phyloP scores from a whole-genome alignment of 2,888 invertebrate species.

The Spilarctia lutea region DNA sequence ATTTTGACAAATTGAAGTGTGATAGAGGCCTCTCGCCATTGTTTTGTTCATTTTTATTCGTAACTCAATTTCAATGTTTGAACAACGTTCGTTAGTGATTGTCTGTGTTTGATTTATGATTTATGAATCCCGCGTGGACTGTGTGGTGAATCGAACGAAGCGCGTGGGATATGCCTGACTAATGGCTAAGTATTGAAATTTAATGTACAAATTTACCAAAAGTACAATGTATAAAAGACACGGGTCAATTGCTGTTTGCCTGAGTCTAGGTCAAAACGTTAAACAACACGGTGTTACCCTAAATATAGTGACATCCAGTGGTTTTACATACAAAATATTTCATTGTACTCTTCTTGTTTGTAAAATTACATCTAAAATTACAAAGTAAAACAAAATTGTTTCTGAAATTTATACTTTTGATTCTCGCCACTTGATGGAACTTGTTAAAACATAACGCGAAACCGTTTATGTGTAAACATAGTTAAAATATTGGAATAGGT shows the following conservation, averaged over 20 bases:
- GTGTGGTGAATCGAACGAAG: slow-evolving; percentile 67
- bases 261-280: slow-evolving; percentile 30
- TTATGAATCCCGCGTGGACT: slow-evolving; percentile 67
- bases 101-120: slow-evolving; percentile 79
- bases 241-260: slow-evolving; percentile 33
- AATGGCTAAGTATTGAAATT: slow-evolving; percentile 26
- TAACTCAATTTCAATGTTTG: slow-evolving; percentile 77
- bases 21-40: slow-evolving; percentile 68
- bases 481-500: no score
- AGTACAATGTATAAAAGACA: background rate
- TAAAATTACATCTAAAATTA: no score
- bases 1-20: slow-evolving; percentile 80
- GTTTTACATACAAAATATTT: background rate
- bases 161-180: slow-evolving; percentile 53
- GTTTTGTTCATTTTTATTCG: slow-evolving; percentile 76
- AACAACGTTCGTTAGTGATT: slow-evolving; percentile 81
- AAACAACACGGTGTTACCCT: slow-evolving; percentile 29
- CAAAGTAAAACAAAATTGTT: no score
- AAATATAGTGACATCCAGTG: slow-evolving; percentile 1
- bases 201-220: slow-evolving; percentile 7
- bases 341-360: no score
- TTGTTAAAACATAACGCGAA: no score
- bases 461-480: no score
- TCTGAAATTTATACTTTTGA: no score
- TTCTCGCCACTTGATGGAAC: no score